A percentile compares a stretch with the other conserved stretches of the same genome.
Conservation (phyloP, 2,797 vertebrate genomes). For the Micromesistius poutassou region DNA sequence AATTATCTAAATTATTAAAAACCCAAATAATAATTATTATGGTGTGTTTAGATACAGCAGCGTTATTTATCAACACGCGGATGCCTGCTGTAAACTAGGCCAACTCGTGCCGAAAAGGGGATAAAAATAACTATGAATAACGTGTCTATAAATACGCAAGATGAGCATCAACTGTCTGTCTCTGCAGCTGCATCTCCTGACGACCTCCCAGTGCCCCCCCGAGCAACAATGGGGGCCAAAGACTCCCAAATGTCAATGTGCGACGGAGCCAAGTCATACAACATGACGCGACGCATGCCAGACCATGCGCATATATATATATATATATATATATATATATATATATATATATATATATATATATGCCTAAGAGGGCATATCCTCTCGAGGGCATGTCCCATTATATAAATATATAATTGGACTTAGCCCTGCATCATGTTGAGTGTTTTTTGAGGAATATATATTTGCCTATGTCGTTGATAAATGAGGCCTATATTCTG, state of each 20-base stretch:
- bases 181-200: not conserved
- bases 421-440: not conserved
- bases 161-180: constrained; percentile 35
- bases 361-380: too few relatives aligned
- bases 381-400: too few relatives aligned
- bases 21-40: constrained; percentile 44
- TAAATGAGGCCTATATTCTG: not conserved
- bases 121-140: constrained; percentile 37
- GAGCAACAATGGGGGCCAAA: not conserved
- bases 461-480: not conserved
- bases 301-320: not conserved
- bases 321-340: too few relatives aligned
- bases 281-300: not conserved
- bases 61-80: constrained; percentile 50
- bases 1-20: constrained; percentile 45
- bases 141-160: constrained; percentile 41
- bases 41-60: constrained; percentile 45
- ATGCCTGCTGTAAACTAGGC: constrained; percentile 35
- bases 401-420: too few relatives aligned
- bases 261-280: not conserved
- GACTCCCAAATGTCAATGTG: not conserved
- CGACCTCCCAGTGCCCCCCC: constrained; percentile 43
- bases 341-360: too few relatives aligned
- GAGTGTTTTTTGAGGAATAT: not conserved
- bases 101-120: constrained; percentile 30